Evolutionary conservation across 2,113 vertebrate species (phyloP), one percentile per base, ranked within the genome.

Genomic region (Anser brachyrhynchus): DNA sequence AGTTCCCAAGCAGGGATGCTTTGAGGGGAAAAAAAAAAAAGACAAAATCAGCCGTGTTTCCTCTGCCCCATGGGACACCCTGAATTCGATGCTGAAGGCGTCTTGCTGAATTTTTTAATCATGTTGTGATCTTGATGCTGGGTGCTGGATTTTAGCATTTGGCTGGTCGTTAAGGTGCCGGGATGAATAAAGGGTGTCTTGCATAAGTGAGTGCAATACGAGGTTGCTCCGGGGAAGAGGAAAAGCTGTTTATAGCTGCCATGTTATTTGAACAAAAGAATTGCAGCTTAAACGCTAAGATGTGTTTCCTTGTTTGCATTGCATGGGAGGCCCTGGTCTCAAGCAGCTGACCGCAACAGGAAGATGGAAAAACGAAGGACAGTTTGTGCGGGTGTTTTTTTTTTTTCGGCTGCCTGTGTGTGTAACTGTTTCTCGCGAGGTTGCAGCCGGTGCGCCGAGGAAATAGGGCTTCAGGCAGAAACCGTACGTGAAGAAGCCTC

Each of bases 171-270:
- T 85, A 84, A 49, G 0, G 1, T 55, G 35, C 70, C 16, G 5
- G 2, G 69, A 72, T 87, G 88, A 93, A 20, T 89, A 87, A 91
- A 87, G 59, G 54, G 67, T 78, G 93, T 14, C 74, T 87, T 96
- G 88, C 81, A 0, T 92, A 93, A 93, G 74, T 35, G 70, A 90
- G 62, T 0, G 22, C 87, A 87, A 57, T 59, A 87, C 92, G 89
- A 74, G 77, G 87, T 91, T 91, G 78, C 86, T 95, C 37, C 67
- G 59, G 81, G 78, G 87, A 84, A 80, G 81, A 91, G 95, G 95
- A 94, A 95, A 65, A 46, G 64, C 79, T 87, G 77, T 58, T 96
- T 91, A 94, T 90, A 94, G 89, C 72, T 95, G 74, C 91, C 49
- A 35, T 75, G 65, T 95, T 92, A 91, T 59, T 93, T 89, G 57